Conservation (phyloP, 2,113 vertebrate species). For the Larimichthys crocea region DNA sequence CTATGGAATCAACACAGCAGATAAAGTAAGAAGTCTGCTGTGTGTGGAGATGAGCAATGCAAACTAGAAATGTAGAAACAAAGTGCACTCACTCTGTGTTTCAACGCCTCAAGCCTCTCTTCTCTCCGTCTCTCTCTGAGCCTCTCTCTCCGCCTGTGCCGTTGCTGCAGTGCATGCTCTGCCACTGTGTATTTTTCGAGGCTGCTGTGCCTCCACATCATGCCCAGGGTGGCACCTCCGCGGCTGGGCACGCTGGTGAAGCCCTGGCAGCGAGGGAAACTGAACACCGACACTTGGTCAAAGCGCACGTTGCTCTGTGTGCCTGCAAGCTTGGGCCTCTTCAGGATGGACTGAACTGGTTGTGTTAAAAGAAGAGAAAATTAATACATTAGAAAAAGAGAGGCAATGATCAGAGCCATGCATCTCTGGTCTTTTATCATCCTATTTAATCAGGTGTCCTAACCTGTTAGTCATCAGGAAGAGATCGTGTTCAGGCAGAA, state of each 20-base stretch:
- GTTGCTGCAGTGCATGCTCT: conserved; percentile 87
- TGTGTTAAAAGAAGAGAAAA: conserved; percentile 9
- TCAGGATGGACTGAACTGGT: conserved; percentile 89
- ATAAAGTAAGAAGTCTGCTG: not conserved
- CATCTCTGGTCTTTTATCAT: no score
- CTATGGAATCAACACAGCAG: conserved; percentile 75
- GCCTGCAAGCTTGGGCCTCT: conserved; percentile 82
- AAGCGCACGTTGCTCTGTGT: conserved; percentile 85
- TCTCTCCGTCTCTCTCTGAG: conserved; percentile 84
- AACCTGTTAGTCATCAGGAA: no score
- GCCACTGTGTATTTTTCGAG: conserved; percentile 87
- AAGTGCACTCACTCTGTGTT: conserved; percentile 82
- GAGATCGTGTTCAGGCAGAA: no score
- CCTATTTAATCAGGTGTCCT: no score
- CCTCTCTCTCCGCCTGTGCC: conserved; percentile 79
- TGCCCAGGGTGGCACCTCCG: conserved; percentile 92
- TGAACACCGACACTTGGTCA: conserved; percentile 89
- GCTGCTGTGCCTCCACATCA: conserved; percentile 87
- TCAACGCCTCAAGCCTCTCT: conserved; percentile 85
- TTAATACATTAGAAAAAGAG: not conserved
- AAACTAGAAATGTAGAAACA: not conserved
- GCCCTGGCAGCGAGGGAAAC: conserved; percentile 93
- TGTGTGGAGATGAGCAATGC: not conserved
- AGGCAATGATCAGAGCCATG: not conserved
- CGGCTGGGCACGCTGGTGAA: conserved; percentile 93